These are phyloP conservation scores for Podilymbus podiceps DNA, from an alignment of 2,113 vertebrate genomes.

Conservation along the genomic window DNA sequence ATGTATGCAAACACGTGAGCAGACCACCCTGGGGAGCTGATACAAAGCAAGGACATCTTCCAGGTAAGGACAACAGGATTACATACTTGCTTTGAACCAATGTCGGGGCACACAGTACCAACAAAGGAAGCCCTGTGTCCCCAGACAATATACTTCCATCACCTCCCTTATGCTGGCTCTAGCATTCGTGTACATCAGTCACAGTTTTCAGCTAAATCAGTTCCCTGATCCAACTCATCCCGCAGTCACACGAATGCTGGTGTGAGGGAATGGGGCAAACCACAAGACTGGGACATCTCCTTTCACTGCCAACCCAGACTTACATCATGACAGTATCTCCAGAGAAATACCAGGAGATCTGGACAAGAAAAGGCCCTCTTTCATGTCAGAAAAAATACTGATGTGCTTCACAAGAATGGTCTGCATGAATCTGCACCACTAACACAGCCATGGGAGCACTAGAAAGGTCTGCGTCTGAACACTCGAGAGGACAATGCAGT, in stretches of 20 bases:
- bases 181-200: background rate
- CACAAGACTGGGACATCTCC: background rate
- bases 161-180: background rate
- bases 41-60: background rate
- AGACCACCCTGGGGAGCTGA: background rate
- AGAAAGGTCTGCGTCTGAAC: background rate
- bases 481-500: background rate
- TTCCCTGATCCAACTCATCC: background rate
- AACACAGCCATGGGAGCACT: background rate
- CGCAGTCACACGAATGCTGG: fast-evolving
- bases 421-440: background rate
- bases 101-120: background rate
- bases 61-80: background rate
- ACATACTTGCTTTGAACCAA: background rate
- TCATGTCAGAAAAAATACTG: background rate
- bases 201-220: background rate
- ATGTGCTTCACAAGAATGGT: background rate
- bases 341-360: background rate
- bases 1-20: fast-evolving
- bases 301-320: background rate
- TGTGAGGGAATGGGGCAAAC: background rate
- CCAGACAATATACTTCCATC: background rate
- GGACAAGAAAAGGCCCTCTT: background rate
- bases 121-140: background rate
- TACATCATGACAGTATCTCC: background rate